A percentile compares a stretch with the other conserved stretches of the same genome.
These are phyloP conservation scores for Pseudomyrmex concolor DNA, from an alignment of 1,140 invertebrate species.

Conservation along the genomic window DNA sequence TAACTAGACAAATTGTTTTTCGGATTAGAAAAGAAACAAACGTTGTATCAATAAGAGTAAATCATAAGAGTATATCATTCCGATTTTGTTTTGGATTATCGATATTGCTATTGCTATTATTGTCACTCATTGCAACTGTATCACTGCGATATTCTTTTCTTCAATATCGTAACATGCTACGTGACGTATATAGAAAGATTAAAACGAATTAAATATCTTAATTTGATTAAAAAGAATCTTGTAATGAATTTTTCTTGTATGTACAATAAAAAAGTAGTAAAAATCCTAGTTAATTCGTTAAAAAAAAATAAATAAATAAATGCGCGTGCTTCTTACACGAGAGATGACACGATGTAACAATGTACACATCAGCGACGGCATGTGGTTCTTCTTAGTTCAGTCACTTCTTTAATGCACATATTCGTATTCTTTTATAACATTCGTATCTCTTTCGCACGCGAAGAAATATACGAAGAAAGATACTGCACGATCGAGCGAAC, in stretches of 20 bases:
- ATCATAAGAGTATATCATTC: background rate
- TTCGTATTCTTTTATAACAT: background rate
- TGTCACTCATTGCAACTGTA: background rate
- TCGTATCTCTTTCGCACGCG: slow-evolving; percentile 29
- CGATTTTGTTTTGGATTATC: slow-evolving; percentile 3
- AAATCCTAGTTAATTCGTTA: too few species aligned
- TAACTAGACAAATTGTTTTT: background rate
- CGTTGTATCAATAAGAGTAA: slow-evolving; percentile 6
- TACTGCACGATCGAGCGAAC: slow-evolving; percentile 9
- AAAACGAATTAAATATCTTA: too few species aligned
- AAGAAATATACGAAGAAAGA: slow-evolving; percentile 18
- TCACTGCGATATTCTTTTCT: background rate
- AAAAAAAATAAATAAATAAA: slow-evolving; percentile 2
- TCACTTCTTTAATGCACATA: slow-evolving; percentile 47
- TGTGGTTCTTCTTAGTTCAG: slow-evolving; percentile 61
- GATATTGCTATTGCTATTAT: background rate
- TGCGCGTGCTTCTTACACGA: slow-evolving; percentile 13
- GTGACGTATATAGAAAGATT: too few species aligned
- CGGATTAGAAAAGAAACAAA: background rate
- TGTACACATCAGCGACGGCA: slow-evolving; percentile 31
- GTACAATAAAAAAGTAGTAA: too few species aligned
- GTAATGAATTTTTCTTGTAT: background rate
- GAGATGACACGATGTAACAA: slow-evolving; percentile 34
- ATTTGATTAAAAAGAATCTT: too few species aligned
- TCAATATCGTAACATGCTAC: background rate